These are phyloP conservation scores for Eilema griseolum DNA, from an alignment of 2,888 invertebrate genomes.

Conservation along the genomic window DNA sequence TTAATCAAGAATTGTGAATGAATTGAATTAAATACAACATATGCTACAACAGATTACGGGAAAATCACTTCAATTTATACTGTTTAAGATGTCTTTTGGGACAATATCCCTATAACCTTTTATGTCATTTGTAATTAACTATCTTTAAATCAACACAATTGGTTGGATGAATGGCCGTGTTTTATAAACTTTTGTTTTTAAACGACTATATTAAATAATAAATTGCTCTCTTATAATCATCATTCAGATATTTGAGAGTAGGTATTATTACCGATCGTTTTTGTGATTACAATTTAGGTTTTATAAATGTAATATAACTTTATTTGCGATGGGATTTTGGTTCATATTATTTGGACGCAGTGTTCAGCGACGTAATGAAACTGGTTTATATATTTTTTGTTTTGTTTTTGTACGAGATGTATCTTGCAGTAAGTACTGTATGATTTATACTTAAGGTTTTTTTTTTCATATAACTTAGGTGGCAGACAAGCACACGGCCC, in stretches of 20 bases:
- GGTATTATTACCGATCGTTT: neutral
- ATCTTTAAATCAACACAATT: too few relatives aligned
- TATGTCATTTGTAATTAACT: too few relatives aligned
- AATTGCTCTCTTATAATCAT: neutral
- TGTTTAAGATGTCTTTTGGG: neutral
- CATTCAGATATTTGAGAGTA: neutral
- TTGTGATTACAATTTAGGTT: neutral
- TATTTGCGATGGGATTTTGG: neutral
- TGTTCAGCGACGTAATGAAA: neutral
- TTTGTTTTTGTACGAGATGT: neutral
- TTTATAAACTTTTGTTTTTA: neutral
- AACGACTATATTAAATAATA: neutral
- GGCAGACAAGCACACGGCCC: too few relatives aligned
- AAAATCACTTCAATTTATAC: too few relatives aligned
- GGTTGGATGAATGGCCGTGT: too few relatives aligned
- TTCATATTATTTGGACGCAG: neutral
- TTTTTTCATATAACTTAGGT: too few relatives aligned
- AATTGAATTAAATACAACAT: too few relatives aligned
- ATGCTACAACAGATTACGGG: too few relatives aligned
- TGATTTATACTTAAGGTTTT: too few relatives aligned
- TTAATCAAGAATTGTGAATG: too few relatives aligned
- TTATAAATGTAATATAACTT: neutral
- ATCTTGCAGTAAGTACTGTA: slow-evolving; percentile 5
- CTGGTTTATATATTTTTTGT: neutral
- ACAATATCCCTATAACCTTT: neutral